Evolutionary conservation across 2,113 vertebrate species (phyloP).

Genomic region (Siphamia tubifer): DNA sequence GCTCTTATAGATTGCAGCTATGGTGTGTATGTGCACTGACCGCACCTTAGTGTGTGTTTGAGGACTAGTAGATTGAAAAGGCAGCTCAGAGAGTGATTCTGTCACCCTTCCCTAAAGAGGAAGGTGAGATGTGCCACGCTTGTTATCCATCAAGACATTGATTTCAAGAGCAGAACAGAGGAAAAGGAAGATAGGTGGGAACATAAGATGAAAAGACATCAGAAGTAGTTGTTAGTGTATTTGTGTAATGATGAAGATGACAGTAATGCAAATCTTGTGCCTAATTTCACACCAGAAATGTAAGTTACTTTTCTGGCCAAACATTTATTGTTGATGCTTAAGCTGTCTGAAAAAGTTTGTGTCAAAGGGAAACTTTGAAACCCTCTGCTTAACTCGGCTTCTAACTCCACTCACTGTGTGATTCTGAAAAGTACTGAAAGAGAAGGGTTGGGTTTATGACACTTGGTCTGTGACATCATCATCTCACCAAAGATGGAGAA

Average conservation of each 20-base stretch:
- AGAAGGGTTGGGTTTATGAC: too few relatives aligned
- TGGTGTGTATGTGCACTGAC: slow-evolving; percentile 57
- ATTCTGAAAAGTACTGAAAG: too few relatives aligned
- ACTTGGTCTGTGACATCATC: too few relatives aligned
- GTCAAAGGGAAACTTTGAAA: too few relatives aligned
- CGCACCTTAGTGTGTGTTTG: slow-evolving; percentile 55
- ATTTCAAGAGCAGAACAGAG: slow-evolving; percentile 73
- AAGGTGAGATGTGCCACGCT: slow-evolving; percentile 81
- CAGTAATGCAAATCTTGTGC: not conserved
- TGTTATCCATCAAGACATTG: slow-evolving; percentile 86
- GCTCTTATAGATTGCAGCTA: slow-evolving; percentile 73
- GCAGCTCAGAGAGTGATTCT: slow-evolving; percentile 79
- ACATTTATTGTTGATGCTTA: too few relatives aligned
- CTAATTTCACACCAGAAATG: too few relatives aligned
- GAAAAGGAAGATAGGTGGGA: slow-evolving; percentile 23
- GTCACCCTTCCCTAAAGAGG: slow-evolving; percentile 80
- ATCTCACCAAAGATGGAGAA: too few relatives aligned
- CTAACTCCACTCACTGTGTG: too few relatives aligned
- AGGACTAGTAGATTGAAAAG: slow-evolving; percentile 77
- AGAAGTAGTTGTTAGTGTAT: slow-evolving; percentile 24
- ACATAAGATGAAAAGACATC: slow-evolving; percentile 27
- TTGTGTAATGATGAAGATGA: slow-evolving; percentile 8
- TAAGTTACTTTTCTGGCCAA: too few relatives aligned
- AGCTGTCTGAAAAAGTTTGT: too few relatives aligned
- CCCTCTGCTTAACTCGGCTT: too few relatives aligned